Evolutionary conservation across 2,888 invertebrate genomes (phyloP), one percentile per base, ranked within the genome.

Genomic region (Sepiola atlantica): DNA sequence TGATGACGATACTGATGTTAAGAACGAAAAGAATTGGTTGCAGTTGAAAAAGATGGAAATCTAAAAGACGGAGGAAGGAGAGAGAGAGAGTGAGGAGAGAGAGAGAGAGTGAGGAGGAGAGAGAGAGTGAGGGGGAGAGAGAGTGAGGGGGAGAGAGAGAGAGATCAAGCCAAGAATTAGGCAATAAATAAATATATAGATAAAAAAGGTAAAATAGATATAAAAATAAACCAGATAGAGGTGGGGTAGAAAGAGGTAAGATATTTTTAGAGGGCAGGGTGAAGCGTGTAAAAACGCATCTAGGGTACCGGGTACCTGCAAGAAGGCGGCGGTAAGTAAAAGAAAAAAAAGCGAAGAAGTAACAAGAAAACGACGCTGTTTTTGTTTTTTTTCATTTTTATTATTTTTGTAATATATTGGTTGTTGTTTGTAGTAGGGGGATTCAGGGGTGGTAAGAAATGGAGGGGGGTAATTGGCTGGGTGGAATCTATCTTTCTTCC

Each of bases 271-370:
- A n/a, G 77, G 77, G 16, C 1, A n/a, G n/a, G 77, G 61, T 10
- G 77, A n/a, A 32, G 45, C 45, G 45, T 45, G 45, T 45, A n/a
- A 14, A 14, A 77, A 32, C n/a, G n/a, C n/a, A 32, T 77, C 77
- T 77, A 32, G 77, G 77, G 77, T 77, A 77, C 77, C 77, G 77
- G 77, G n/a, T 77, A 77, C 77, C 77, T 77, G 77, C n/a, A 77
- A 77, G 77, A 77, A 24, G 28, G n/a, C 16, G 77, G n/a, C n/a
- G 16, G 16, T 77, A 16, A 77, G 32, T 4, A n/a, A 16, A n/a
- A 18, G n/a, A 18, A 16, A 77, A 77, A 16, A n/a, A 16, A n/a
- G 16, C 16, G 16, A 18, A 16, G 77, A 4, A 28, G 0, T 12
- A 2, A 28, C 10, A 21, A 28, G 4, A 10, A 10, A 10, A 21